Conservation (phyloP, 92 coral and sea anemone genomes). For the Siderastrea siderea region DNA sequence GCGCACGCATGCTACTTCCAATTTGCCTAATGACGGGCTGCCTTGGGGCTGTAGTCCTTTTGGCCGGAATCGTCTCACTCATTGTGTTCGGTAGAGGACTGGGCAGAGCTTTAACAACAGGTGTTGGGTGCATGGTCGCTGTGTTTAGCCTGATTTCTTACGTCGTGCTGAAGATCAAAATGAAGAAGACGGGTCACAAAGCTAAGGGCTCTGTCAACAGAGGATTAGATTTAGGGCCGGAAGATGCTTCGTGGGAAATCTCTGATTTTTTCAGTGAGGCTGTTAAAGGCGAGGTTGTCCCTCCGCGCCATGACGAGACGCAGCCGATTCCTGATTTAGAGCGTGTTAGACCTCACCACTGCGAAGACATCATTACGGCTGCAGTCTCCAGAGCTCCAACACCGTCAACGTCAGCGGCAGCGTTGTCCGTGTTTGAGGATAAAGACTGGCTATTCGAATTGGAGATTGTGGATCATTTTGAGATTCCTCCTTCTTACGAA, state of each 20-base stretch:
- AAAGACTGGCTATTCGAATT: background rate
- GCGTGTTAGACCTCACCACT: background rate
- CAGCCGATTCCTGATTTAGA: background rate
- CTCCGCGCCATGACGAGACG: background rate
- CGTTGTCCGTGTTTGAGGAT: background rate
- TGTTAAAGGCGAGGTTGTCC: background rate
- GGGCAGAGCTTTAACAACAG: background rate
- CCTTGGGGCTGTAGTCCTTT: slow-evolving; percentile 1
- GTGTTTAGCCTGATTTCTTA: background rate
- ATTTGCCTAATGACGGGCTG: background rate
- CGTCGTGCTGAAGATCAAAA: background rate
- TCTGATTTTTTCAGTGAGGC: background rate
- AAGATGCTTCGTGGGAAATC: background rate
- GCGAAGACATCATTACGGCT: background rate
- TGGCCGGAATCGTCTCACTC: slow-evolving; percentile 14
- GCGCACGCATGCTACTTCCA: background rate
- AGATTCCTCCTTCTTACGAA: slow-evolving; percentile 27
- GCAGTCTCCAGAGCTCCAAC: background rate
- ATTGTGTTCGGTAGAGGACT: background rate
- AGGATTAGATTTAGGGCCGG: background rate
- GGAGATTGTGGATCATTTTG: background rate
- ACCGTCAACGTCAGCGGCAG: background rate
- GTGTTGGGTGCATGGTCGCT: background rate
- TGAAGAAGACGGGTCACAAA: background rate
- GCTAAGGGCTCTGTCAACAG: background rate